These are phyloP conservation scores for Dipus sagitta DNA, from an alignment of 2,797 vertebrate genomes.

Conservation along the genomic window DNA sequence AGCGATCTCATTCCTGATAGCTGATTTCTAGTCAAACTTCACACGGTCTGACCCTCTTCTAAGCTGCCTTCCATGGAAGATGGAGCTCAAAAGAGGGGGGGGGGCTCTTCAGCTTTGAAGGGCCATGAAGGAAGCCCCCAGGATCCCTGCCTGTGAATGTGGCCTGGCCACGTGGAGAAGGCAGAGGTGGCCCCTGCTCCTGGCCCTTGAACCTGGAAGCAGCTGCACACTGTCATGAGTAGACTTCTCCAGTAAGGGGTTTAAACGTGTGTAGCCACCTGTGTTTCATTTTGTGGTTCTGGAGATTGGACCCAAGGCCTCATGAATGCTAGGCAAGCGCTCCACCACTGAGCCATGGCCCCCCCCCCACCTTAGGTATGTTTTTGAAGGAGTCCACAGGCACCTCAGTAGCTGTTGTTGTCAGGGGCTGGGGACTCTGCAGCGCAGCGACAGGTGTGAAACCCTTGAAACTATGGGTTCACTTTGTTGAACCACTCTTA, in stretches of 20 bases:
- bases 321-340: neutral
- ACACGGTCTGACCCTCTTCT: neutral
- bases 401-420: neutral
- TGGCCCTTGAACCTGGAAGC: neutral
- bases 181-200: too few relatives aligned
- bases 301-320: neutral
- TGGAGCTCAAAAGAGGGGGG: neutral
- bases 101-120: neutral
- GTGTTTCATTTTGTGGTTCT: neutral
- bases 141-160: neutral
- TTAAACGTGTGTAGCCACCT: neutral
- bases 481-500: rapidly evolving
- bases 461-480: too few relatives aligned
- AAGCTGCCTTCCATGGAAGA: neutral
- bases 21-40: neutral
- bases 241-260: too few relatives aligned
- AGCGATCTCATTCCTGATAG: neutral
- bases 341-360: neutral
- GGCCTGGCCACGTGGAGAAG: neutral
- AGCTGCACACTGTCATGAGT: rapidly evolving
- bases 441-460: too few relatives aligned
- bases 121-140: neutral
- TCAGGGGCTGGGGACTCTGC: neutral
- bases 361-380: neutral
- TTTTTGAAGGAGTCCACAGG: neutral